Evolutionary conservation across 2,888 invertebrate species (phyloP).

Genomic region (Amiota minor): DNA sequence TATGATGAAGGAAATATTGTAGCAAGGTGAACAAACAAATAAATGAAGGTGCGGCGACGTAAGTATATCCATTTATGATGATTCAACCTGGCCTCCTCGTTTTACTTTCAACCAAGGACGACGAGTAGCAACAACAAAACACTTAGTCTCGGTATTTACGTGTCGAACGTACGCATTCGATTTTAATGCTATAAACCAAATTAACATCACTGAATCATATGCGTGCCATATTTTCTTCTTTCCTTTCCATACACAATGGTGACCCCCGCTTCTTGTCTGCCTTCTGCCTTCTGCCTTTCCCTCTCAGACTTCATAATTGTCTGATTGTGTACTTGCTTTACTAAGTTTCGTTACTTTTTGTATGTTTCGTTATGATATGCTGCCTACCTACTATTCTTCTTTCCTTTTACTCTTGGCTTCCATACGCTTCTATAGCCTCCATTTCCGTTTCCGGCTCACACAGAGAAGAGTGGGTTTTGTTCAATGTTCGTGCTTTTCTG

Average conservation of each 20-base stretch:
- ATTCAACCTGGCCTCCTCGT: no score
- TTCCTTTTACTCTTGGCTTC: not conserved
- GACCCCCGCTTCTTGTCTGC: not conserved
- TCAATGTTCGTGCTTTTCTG: not conserved
- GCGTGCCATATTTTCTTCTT: not conserved
- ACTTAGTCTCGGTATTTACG: not conserved
- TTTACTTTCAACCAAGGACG: not conserved
- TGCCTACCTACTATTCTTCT: not conserved
- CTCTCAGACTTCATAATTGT: not conserved
- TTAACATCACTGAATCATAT: conserved; percentile 19
- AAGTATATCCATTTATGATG: no score
- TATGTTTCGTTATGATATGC: conserved; percentile 19
- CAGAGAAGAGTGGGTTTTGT: no score
- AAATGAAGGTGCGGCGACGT: no score
- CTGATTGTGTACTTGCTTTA: not conserved
- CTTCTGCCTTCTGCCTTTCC: not conserved
- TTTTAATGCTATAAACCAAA: conserved; percentile 23
- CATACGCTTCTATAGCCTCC: not conserved
- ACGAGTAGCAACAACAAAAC: not conserved
- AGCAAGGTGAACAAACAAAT: no score
- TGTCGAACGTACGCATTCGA: not conserved
- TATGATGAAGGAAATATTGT: not conserved
- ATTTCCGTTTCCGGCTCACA: conserved; percentile 6
- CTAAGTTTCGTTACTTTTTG: not conserved
- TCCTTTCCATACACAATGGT: not conserved